phyloP scores from a whole-genome alignment of 1,140 invertebrate genomes.

The Cyclina sinensis region DNA sequence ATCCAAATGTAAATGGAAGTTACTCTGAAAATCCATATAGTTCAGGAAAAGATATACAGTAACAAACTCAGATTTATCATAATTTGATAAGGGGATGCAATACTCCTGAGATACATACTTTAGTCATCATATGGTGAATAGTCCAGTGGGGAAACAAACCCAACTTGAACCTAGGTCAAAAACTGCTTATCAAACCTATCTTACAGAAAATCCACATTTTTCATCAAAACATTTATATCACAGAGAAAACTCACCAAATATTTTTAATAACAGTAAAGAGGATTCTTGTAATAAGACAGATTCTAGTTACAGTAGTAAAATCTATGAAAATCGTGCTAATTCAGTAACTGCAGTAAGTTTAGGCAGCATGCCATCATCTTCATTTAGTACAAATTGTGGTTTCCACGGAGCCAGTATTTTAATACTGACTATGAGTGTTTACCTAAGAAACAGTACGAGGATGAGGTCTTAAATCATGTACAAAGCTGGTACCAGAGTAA shows the following conservation, averaged over 20 bases:
- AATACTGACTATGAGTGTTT: constrained; percentile 68
- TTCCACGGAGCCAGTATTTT: constrained; percentile 73
- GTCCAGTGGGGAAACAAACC: background rate
- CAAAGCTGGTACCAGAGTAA: constrained; percentile 82
- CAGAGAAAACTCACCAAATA: constrained; percentile 66
- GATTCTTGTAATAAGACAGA: constrained; percentile 85
- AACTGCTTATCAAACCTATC: constrained; percentile 62
- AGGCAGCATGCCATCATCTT: constrained; percentile 80
- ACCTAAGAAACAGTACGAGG: constrained; percentile 67
- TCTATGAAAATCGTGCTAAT: constrained; percentile 70
- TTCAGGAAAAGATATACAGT: constrained; percentile 38
- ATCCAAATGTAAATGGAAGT: background rate
- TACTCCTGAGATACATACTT: background rate
- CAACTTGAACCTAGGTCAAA: constrained; percentile 53
- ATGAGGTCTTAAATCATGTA: constrained; percentile 74
- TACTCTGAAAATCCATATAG: constrained; percentile 28
- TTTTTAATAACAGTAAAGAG: constrained; percentile 72
- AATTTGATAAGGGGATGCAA: constrained; percentile 31
- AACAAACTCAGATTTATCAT: background rate
- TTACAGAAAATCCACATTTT: constrained; percentile 56
- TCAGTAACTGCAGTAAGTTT: constrained; percentile 69
- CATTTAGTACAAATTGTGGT: constrained; percentile 82
- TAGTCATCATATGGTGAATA: background rate
- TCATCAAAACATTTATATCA: constrained; percentile 24
- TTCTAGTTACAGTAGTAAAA: constrained; percentile 84